A percentile compares a stretch with the other conserved stretches of the same genome.
phyloP scores from a whole-genome alignment of 1,140 invertebrate genomes.

The Drosophila miranda region DNA sequence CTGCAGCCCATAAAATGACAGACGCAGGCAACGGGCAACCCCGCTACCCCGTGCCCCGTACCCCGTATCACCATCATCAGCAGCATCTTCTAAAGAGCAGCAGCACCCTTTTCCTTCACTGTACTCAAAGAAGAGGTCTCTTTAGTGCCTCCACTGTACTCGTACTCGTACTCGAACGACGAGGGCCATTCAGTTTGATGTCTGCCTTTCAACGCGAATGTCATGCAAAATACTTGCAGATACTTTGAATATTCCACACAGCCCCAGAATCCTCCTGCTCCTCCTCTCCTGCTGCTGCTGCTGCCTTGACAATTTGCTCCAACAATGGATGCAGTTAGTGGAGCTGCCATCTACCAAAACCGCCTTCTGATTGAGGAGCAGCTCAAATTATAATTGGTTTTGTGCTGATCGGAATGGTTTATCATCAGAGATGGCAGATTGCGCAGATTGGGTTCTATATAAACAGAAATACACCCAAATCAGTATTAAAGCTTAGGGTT shows the following conservation, averaged over 20 bases:
- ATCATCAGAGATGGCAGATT: constrained; percentile 6
- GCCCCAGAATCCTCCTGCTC: background rate
- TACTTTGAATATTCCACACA: constrained; percentile 68
- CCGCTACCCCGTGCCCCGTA: too few species aligned
- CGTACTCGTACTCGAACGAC: too few species aligned
- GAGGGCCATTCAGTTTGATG: constrained; percentile 70
- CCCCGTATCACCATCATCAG: constrained; percentile 17
- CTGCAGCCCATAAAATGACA: constrained; percentile 75
- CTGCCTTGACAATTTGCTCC: constrained; percentile 49
- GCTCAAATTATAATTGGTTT: constrained; percentile 32
- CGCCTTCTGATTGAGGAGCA: constrained; percentile 17
- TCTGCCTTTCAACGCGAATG: constrained; percentile 74
- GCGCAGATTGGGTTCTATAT: background rate
- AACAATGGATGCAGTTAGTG: constrained; percentile 47
- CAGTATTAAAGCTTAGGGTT: too few species aligned
- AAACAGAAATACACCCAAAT: too few species aligned
- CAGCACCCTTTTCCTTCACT: background rate
- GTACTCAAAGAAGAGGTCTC: too few species aligned
- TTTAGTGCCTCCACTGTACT: too few species aligned
- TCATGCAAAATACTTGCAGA: constrained; percentile 72
- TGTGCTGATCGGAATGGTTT: constrained; percentile 33
- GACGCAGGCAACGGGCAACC: constrained; percentile 8
- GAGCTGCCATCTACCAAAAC: constrained; percentile 37
- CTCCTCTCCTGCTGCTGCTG: too few species aligned
- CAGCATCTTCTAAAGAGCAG: constrained; percentile 11